These are phyloP conservation scores for Halictus quadricinctus DNA, from an alignment of 2,888 invertebrate genomes.

Conservation along the genomic window DNA sequence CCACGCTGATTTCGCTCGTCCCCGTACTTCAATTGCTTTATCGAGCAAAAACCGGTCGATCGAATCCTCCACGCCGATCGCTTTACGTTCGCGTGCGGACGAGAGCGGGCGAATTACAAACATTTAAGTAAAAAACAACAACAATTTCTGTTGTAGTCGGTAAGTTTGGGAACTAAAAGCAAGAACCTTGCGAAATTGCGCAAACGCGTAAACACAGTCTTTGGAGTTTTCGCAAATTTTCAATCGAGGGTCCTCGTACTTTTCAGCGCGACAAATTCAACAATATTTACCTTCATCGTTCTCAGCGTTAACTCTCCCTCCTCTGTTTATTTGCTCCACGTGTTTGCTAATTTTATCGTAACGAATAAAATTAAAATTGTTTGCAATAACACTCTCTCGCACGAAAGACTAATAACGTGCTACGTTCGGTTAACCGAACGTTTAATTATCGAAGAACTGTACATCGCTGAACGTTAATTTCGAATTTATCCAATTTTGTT, in stretches of 20 bases:
- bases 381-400: neutral
- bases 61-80: neutral
- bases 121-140: too few relatives aligned
- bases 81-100: neutral
- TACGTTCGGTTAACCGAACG: neutral
- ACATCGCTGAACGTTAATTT: neutral
- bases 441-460: neutral
- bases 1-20: neutral
- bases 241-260: neutral
- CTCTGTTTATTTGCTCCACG: neutral
- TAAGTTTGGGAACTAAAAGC: too few relatives aligned
- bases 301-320: neutral
- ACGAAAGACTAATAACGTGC: neutral
- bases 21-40: neutral
- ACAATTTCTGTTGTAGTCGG: too few relatives aligned
- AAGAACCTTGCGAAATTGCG: too few relatives aligned
- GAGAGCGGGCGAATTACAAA: neutral
- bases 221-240: neutral
- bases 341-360: neutral
- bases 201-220: neutral
- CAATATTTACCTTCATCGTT: neutral
- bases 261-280: neutral
- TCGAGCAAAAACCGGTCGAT: neutral
- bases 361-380: neutral
- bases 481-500: neutral